Base-by-base conservation (phyloP, 2,888 invertebrate species). In the Patella caerulea region DNA sequence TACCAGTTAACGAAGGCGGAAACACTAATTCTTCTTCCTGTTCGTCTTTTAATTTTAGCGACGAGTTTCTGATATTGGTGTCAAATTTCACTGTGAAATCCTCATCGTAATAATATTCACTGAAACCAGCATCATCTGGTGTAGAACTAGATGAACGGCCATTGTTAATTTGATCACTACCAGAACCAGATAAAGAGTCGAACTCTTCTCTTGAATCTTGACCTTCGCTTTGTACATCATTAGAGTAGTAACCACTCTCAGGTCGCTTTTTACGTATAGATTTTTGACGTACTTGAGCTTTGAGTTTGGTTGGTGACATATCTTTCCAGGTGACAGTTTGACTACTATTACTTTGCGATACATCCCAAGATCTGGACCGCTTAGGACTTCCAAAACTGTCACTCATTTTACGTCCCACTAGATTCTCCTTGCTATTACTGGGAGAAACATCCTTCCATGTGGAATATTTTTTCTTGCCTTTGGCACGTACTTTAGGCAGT, bases 41-140 rank as follows among this genome's bases (percentile, higher is more conserved):
- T 1, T 83, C 80, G 72, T 83, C 84, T 56, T 83, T 84, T 1
- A 84, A 78, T 24, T 84, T 83, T 3, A 85, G 81, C 1, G 84
- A 83, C 12, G 86, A 84, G 65, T 88, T 86, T 9, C 87, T 83
- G 56, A 89, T 80, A 75, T 88, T 88, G n/a, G 88, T 86, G 74
- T 88, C 88, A 81, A 88, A 89, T 78, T 88, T 86, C 70, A 91
- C 88, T 9, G 86, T 84, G 80, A 90, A 91, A 82, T 90, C 90
- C 73, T 91, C 91, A 79, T 91, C 91, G 70, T 90, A 89, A 75
- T 90, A 91, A 81, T 90, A 91, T 74, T 91, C 91, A 79, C 89
- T 90, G 69, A 80, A 80, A 73, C 88, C 83, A 14, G 82, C 84
- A 77, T 90, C 91, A 52, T 90, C 90, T 17, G 84, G 84, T 1